A percentile compares a stretch with the other conserved stretches of the same genome.
These are phyloP conservation scores for Argyresthia albistria DNA, from an alignment of 2,888 invertebrate genomes.

Conservation along the genomic window DNA sequence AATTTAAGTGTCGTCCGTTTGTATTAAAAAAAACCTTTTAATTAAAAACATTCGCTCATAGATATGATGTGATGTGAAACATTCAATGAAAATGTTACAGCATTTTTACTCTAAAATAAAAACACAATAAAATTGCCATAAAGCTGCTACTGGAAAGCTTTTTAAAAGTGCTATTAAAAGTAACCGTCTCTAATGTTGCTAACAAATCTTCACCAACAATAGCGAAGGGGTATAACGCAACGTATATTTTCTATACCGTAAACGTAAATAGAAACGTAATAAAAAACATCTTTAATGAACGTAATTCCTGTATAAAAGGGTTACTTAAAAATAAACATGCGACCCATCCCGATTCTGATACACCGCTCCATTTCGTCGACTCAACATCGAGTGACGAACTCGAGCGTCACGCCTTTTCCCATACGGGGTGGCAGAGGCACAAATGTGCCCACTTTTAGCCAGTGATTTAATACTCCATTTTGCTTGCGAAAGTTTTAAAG, in stretches of 20 bases:
- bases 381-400: too few species aligned
- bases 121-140: background rate
- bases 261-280: conserved; percentile 39
- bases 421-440: too few species aligned
- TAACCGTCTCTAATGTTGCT: background rate
- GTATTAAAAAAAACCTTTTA: too few species aligned
- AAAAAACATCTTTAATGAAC: conserved; percentile 64
- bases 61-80: background rate
- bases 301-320: conserved; percentile 67
- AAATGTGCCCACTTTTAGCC: too few species aligned
- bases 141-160: background rate
- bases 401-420: too few species aligned
- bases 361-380: too few species aligned
- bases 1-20: too few species aligned
- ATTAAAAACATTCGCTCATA: too few species aligned
- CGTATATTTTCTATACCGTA: background rate
- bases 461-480: too few species aligned
- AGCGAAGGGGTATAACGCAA: background rate
- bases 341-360: conserved; percentile 1
- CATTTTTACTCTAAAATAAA: background rate
- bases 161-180: background rate
- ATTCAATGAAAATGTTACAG: background rate
- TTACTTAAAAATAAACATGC: conserved; percentile 58
- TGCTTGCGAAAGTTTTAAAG: too few species aligned
- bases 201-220: conserved; percentile 9